Conservation (phyloP, 2,888 invertebrate genomes). For the Netelia virgata region DNA sequence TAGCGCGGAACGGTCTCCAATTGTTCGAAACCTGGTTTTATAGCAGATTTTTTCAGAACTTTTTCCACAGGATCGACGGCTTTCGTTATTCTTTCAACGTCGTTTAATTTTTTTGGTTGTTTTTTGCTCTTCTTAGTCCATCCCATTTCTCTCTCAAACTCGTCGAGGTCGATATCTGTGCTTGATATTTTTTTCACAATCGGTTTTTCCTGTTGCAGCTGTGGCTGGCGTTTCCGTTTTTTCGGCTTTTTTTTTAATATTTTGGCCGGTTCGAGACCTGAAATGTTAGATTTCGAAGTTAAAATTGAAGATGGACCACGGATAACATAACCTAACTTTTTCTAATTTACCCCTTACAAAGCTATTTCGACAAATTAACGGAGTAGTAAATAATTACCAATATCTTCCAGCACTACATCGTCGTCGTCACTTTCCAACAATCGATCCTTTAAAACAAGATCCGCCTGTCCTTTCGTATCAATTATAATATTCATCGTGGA, state of each 20-base stretch:
- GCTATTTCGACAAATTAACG: background rate
- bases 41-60: conserved; percentile 88
- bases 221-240: conserved; percentile 9
- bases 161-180: conserved; percentile 79
- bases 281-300: conserved; percentile 39
- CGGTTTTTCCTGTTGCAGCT: background rate
- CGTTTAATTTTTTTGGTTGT: conserved; percentile 73
- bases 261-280: conserved; percentile 70
- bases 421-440: conserved; percentile 81
- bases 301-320: background rate
- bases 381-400: conserved; percentile 67
- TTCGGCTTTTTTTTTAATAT: conserved; percentile 40
- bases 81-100: conserved; percentile 84
- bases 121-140: conserved; percentile 77
- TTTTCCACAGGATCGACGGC: conserved; percentile 85
- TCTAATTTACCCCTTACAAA: background rate
- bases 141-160: conserved; percentile 83
- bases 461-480: conserved; percentile 86
- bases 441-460: conserved; percentile 83
- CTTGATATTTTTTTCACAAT: conserved; percentile 39
- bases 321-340: conserved; percentile 36
- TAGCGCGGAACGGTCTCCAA: conserved; percentile 88
- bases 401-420: conserved; percentile 72
- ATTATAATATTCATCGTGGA: conserved; percentile 87
- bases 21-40: conserved; percentile 89